Evolutionary conservation across 1,140 invertebrate genomes (phyloP).

Genomic region (Lucilia cuprina): DNA sequence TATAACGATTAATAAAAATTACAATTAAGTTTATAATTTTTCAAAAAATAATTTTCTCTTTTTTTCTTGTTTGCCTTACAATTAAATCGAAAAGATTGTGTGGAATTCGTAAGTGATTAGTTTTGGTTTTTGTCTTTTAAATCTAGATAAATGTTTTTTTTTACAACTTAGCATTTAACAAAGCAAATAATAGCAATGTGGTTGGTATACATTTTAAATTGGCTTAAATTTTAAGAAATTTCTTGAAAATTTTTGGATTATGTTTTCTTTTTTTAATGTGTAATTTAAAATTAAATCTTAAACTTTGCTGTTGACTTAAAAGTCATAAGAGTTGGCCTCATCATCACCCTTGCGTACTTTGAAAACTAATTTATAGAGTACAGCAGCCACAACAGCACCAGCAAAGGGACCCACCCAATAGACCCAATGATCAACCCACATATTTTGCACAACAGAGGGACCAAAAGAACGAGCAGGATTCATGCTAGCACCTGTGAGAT

Average conservation of each 20-base stretch:
- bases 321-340: constrained; percentile 71
- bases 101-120: background rate
- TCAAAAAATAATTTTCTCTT: background rate
- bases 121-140: background rate
- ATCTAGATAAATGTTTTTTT: background rate
- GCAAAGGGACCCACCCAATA: constrained; percentile 89
- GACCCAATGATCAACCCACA: constrained; percentile 84
- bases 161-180: constrained; percentile 6
- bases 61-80: background rate
- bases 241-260: background rate
- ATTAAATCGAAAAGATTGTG: background rate
- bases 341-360: constrained; percentile 70
- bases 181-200: constrained; percentile 22
- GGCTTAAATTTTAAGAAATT: too few species aligned
- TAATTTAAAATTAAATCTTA: background rate
- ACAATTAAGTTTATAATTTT: background rate
- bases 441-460: constrained; percentile 79
- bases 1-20: constrained; percentile 12
- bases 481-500: constrained; percentile 86
- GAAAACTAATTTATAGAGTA: constrained; percentile 80
- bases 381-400: constrained; percentile 77
- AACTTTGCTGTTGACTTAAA: constrained; percentile 61
- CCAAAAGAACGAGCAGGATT: constrained; percentile 89
- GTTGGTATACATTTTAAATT: background rate
- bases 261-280: too few species aligned